phyloP scores from a whole-genome alignment of 1,140 invertebrate genomes.

The Bactericera cockerelli region DNA sequence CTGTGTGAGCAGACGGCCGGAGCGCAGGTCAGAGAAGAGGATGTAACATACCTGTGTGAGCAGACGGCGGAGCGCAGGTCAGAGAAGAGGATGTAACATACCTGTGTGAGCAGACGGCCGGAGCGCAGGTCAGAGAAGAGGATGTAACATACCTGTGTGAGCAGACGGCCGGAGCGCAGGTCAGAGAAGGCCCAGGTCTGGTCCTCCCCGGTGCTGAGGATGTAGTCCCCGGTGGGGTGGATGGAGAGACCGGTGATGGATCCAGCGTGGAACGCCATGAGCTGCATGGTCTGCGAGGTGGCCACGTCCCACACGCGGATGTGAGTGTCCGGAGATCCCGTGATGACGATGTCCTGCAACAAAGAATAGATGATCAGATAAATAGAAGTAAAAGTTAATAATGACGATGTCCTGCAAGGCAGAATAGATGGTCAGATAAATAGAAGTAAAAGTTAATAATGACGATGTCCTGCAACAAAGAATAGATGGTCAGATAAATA shows the following conservation, averaged over 20 bases:
- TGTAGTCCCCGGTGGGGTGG: conserved; percentile 95
- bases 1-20: too few species aligned
- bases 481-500: too few species aligned
- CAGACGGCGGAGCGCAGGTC: conserved; percentile 87
- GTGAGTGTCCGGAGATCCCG: conserved; percentile 85
- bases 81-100: too few species aligned
- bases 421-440: too few species aligned
- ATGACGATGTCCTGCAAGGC: too few species aligned
- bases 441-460: conserved; percentile 88
- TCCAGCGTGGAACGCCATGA: conserved; percentile 80
- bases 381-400: too few species aligned
- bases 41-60: too few species aligned
- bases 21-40: too few species aligned
- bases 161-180: conserved; percentile 71
- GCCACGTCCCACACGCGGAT: conserved; percentile 93
- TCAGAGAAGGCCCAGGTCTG: conserved; percentile 96
- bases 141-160: conserved; percentile 74
- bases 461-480: conserved; percentile 66
- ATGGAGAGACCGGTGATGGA: conserved; percentile 90
- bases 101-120: too few species aligned
- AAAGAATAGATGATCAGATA: too few species aligned
- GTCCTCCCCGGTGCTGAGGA: conserved; percentile 88
- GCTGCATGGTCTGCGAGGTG: conserved; percentile 60
- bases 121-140: too few species aligned
- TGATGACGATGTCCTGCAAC: conserved; percentile 79